These are phyloP conservation scores for Acrocyrtus sp. DNA, from an alignment of 2,888 invertebrate genomes.

Conservation along the genomic window DNA sequence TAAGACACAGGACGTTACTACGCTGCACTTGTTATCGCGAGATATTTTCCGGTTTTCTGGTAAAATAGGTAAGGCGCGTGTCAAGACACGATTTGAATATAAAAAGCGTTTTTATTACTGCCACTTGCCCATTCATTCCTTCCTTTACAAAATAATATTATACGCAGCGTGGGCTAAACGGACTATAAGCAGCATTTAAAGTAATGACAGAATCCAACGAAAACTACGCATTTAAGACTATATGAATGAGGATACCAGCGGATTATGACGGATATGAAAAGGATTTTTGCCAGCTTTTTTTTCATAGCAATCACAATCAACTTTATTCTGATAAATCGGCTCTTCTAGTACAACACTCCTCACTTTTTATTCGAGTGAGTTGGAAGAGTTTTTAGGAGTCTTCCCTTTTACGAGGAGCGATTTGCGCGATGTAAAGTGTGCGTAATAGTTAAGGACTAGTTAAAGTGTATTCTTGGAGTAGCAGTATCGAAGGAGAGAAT, in stretches of 20 bases:
- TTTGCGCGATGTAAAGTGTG: neutral
- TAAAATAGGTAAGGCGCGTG: too few species aligned
- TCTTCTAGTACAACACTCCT: conserved; percentile 12
- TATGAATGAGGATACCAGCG: neutral
- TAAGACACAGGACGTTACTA: too few species aligned
- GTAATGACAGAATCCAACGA: neutral
- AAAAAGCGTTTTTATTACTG: neutral
- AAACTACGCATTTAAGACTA: neutral
- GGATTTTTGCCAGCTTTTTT: neutral
- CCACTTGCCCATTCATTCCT: neutral
- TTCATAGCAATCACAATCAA: conserved; percentile 30
- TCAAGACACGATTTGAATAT: conserved; percentile 30
- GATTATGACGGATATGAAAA: neutral
- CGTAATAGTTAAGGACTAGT: neutral
- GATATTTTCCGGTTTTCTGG: conserved; percentile 16
- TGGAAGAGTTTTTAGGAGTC: neutral
- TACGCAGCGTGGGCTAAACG: neutral
- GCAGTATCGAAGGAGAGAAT: too few species aligned
- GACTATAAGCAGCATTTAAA: too few species aligned
- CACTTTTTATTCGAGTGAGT: conserved; percentile 2
- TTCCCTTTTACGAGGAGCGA: neutral
- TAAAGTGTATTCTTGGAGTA: too few species aligned
- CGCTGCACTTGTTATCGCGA: conserved; percentile 13
- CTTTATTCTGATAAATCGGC: conserved; percentile 30
- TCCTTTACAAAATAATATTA: neutral